Evolutionary conservation across 2,888 invertebrate genomes (phyloP).

Genomic region (Heliconius ethilla): DNA sequence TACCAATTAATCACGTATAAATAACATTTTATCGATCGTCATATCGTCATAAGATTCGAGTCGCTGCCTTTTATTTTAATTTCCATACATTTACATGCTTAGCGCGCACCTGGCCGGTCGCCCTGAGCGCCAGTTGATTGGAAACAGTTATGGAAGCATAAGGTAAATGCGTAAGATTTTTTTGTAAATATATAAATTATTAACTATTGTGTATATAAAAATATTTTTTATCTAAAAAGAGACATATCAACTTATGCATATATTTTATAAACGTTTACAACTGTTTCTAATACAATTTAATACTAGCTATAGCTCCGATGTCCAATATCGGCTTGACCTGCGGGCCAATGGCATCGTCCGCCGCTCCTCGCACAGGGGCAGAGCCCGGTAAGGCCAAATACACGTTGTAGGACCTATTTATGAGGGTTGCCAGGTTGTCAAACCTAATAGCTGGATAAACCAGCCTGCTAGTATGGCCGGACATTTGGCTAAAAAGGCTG

Average conservation of each 20-base stretch:
- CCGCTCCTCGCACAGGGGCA: conserved; percentile 8
- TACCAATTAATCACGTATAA: background rate
- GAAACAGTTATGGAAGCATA: conserved; percentile 25
- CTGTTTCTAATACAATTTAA: conserved; percentile 18
- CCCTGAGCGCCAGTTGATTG: conserved; percentile 16
- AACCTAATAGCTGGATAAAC: background rate
- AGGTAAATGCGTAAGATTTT: conserved; percentile 21
- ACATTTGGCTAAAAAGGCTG: background rate
- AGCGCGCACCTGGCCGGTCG: conserved; percentile 10
- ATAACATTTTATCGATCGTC: background rate
- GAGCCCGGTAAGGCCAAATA: conserved; percentile 9
- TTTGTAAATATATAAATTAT: background rate
- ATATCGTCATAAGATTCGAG: background rate
- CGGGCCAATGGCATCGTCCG: conserved; percentile 17
- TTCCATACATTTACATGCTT: conserved; percentile 15
- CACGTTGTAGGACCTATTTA: background rate
- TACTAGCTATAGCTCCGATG: conserved; percentile 23
- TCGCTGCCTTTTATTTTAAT: conserved; percentile 12
- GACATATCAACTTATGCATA: conserved; percentile 1
- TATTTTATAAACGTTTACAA: conserved; percentile 8
- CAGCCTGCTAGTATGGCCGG: background rate
- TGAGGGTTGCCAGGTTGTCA: background rate
- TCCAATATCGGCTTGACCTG: conserved; percentile 7
- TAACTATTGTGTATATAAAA: background rate
- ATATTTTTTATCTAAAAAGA: background rate